phyloP scores from a whole-genome alignment of 2,113 vertebrate genomes.

The Gracilinanus agilis region DNA sequence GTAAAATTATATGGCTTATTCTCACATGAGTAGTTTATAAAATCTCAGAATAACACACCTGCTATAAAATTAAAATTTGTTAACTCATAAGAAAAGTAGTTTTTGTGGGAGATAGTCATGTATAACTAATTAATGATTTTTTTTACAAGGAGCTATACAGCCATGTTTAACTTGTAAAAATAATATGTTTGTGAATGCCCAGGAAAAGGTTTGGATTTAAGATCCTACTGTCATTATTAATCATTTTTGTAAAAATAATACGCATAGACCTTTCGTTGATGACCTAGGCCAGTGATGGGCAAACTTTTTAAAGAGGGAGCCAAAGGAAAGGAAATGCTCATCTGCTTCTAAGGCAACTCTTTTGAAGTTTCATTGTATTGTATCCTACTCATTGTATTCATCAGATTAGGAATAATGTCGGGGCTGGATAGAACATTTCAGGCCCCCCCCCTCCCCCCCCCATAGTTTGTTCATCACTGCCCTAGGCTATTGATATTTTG shows the following conservation, averaged over 20 bases:
- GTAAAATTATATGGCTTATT: constrained; percentile 66
- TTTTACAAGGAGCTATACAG: constrained; percentile 24
- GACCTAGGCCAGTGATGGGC: background rate
- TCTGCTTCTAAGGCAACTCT: too few relatives aligned
- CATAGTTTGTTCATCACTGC: too few relatives aligned
- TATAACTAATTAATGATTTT: constrained; percentile 63
- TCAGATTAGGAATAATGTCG: too few relatives aligned
- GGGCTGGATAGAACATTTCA: too few relatives aligned
- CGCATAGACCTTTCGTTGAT: background rate
- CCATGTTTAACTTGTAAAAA: constrained; percentile 53
- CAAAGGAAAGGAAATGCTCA: too few relatives aligned
- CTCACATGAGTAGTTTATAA: constrained; percentile 63
- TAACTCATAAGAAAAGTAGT: constrained; percentile 62
- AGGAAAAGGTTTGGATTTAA: constrained; percentile 35
- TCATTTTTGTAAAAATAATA: background rate
- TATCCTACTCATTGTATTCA: too few relatives aligned
- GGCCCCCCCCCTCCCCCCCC: too few relatives aligned
- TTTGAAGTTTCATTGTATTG: too few relatives aligned
- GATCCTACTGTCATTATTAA: constrained; percentile 16
- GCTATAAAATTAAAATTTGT: constrained; percentile 64
- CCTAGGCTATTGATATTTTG: background rate
- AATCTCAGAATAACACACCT: constrained; percentile 55
- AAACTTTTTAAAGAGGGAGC: too few relatives aligned
- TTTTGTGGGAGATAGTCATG: constrained; percentile 11
- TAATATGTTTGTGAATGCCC: constrained; percentile 50